Conservation (phyloP, 2,113 vertebrate species). For the Holacanthus passer region DNA sequence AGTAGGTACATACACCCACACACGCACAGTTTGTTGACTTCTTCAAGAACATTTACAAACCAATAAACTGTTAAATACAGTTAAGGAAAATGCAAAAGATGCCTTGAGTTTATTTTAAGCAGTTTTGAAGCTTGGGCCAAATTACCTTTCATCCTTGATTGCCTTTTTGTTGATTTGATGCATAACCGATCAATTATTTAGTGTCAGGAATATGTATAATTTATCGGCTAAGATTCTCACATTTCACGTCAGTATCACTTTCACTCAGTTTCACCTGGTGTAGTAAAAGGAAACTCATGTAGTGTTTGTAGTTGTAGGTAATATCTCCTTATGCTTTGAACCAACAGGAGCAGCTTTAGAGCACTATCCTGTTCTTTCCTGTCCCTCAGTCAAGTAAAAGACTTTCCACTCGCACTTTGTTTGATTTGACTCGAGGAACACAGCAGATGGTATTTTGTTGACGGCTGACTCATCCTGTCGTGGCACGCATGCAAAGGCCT, state of each 20-base stretch:
- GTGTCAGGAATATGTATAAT: conserved; percentile 51
- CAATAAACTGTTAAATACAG: background rate
- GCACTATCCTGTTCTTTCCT: background rate
- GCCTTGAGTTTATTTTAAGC: conserved; percentile 9
- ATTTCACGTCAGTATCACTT: conserved; percentile 54
- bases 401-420: conserved; percentile 1
- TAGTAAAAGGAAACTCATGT: conserved; percentile 20
- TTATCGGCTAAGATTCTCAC: conserved; percentile 58
- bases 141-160: conserved; percentile 9
- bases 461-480: conserved; percentile 14
- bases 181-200: conserved; percentile 66
- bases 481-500: background rate
- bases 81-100: background rate
- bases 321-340: background rate
- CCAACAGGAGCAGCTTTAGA: background rate
- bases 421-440: background rate
- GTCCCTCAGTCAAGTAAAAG: background rate
- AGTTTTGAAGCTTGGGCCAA: conserved; percentile 12
- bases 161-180: conserved; percentile 43
- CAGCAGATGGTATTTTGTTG: conserved; percentile 19
- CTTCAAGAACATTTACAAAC: conserved; percentile 18
- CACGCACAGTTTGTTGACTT: conserved; percentile 3
- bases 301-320: background rate
- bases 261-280: background rate
- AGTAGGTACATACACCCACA: conserved; percentile 42